Conservation (phyloP, 2,797 vertebrate genomes). For the Brachyalestes nurse region DNA sequence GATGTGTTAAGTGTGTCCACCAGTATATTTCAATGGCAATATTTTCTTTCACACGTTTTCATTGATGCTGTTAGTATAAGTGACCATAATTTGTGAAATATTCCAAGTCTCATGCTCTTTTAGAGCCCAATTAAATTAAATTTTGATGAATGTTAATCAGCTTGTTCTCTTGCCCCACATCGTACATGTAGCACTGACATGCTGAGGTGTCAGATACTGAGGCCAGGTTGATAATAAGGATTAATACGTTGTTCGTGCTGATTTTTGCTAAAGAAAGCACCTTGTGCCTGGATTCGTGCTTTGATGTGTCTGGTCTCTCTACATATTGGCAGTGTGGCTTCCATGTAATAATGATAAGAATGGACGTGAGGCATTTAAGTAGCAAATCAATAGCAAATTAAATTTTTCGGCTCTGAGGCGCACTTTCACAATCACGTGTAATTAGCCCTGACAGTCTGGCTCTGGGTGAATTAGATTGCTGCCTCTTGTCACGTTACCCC, state of each 20-base stretch:
- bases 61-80: slow-evolving; percentile 7
- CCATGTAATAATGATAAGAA: slow-evolving; percentile 81
- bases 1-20: background rate
- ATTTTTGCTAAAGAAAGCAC: slow-evolving; percentile 63
- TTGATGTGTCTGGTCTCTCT: slow-evolving; percentile 70
- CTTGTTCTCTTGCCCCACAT: slow-evolving; percentile 41
- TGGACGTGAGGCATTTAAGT: slow-evolving; percentile 80
- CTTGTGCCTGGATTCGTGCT: slow-evolving; percentile 65
- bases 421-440: slow-evolving; percentile 81
- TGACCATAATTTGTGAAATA: slow-evolving; percentile 19
- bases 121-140: slow-evolving; percentile 38
- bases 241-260: slow-evolving; percentile 61
- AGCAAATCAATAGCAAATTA: slow-evolving; percentile 88
- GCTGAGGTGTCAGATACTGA: slow-evolving; percentile 45
- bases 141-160: slow-evolving; percentile 58
- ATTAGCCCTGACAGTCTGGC: slow-evolving; percentile 79
- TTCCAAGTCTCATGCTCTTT: slow-evolving; percentile 17
- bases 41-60: slow-evolving; percentile 11
- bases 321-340: slow-evolving; percentile 76
- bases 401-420: slow-evolving; percentile 82
- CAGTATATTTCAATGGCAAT: slow-evolving; percentile 21
- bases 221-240: slow-evolving; percentile 52
- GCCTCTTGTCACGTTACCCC: slow-evolving; percentile 68
- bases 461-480: slow-evolving; percentile 68
- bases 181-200: slow-evolving; percentile 39